Conservation (phyloP, 2,113 vertebrate genomes). For the Trogon melanurus region DNA sequence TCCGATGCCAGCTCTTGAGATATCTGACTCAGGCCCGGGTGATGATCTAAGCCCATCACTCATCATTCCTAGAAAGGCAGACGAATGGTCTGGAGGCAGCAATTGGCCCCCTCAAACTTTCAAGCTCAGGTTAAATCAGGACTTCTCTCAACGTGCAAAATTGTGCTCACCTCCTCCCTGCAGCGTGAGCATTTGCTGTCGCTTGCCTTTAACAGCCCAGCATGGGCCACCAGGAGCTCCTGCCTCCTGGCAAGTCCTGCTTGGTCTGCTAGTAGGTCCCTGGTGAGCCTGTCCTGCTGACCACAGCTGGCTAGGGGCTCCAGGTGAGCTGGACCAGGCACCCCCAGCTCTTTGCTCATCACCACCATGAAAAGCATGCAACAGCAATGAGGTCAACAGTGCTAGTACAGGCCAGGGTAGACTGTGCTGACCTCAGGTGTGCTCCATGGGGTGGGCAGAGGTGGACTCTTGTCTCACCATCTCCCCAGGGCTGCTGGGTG, state of each 20-base stretch:
- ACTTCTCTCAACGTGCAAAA: neutral
- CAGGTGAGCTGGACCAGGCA: neutral
- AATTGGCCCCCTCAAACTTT: neutral
- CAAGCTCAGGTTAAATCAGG: neutral
- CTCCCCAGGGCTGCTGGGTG: neutral
- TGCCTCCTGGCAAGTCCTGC: neutral
- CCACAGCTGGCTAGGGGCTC: neutral
- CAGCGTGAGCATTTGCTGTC: rapidly evolving
- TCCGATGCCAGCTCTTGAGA: neutral
- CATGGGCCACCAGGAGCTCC: neutral
- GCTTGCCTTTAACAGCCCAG: rapidly evolving
- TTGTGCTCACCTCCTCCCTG: rapidly evolving
- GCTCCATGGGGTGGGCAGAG: neutral
- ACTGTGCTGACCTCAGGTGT: rapidly evolving
- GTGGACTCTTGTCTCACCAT: neutral
- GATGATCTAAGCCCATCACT: conserved; percentile 33
- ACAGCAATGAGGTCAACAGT: rapidly evolving
- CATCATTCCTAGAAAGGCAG: conserved; percentile 22
- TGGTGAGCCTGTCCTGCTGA: neutral
- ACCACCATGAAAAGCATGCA: neutral
- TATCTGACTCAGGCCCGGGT: neutral
- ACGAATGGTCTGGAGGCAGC: neutral
- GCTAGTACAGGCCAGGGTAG: neutral
- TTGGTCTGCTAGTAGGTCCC: neutral
- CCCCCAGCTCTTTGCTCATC: neutral